Conservation (phyloP, 2,888 invertebrate species). For the Steinernema scapterisci region DNA sequence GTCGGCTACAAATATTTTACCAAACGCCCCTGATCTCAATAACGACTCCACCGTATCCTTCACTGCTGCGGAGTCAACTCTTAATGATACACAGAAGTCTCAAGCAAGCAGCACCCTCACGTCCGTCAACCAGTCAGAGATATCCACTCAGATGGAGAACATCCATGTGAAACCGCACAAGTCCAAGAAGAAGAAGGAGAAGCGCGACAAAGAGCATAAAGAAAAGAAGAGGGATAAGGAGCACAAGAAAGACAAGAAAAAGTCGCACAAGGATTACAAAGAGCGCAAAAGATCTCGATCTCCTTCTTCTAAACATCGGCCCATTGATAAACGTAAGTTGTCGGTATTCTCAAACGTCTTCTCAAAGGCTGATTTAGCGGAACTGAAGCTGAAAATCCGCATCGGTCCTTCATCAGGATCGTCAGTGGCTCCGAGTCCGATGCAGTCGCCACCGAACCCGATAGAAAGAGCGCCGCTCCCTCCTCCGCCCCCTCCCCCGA, state of each 20-base stretch:
- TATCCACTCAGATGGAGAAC: background rate
- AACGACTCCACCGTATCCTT: background rate
- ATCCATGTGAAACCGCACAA: background rate
- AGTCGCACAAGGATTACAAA: slow-evolving; percentile 6
- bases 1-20: no score
- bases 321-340: background rate
- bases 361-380: background rate
- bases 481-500: background rate
- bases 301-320: background rate
- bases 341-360: background rate
- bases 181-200: slow-evolving; percentile 13
- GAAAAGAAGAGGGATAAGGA: slow-evolving; percentile 23
- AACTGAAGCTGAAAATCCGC: slow-evolving; percentile 23
- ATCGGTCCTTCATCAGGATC: slow-evolving; percentile 7
- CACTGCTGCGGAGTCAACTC: background rate
- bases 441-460: slow-evolving; percentile 12
- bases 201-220: slow-evolving; percentile 16
- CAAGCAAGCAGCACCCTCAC: background rate
- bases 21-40: background rate
- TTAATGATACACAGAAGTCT: background rate
- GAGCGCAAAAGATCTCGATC: slow-evolving; percentile 9
- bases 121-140: background rate
- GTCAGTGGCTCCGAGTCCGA: slow-evolving; percentile 3
- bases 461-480: background rate
- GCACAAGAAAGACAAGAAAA: slow-evolving; percentile 25